phyloP scores from a whole-genome alignment of 2,888 invertebrate genomes.

The Chloroclystis v-ata region DNA sequence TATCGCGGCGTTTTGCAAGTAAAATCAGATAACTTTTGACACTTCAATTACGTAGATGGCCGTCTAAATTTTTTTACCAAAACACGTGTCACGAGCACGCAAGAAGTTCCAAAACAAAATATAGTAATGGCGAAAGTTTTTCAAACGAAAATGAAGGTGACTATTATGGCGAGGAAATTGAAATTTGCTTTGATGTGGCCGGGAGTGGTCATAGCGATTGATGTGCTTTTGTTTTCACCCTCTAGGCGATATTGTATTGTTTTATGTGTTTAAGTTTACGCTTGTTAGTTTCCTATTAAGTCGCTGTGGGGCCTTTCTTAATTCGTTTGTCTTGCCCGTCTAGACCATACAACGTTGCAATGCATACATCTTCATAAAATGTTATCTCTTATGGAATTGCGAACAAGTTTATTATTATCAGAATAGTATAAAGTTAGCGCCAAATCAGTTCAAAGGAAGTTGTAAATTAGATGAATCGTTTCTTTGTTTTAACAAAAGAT shows the following conservation, averaged over 20 bases:
- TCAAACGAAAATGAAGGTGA: slow-evolving; percentile 45
- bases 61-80: slow-evolving; percentile 61
- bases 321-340: slow-evolving; percentile 49
- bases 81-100: slow-evolving; percentile 68
- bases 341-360: slow-evolving; percentile 37
- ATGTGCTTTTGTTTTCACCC: slow-evolving; percentile 32
- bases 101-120: slow-evolving; percentile 65
- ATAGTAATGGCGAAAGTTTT: slow-evolving; percentile 55
- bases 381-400: slow-evolving; percentile 39
- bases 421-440: slow-evolving; percentile 44
- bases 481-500: slow-evolving; percentile 48
- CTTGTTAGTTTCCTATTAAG: slow-evolving; percentile 62
- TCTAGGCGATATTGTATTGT: slow-evolving; percentile 44
- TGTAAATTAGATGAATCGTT: slow-evolving; percentile 53
- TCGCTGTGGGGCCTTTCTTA: slow-evolving; percentile 53
- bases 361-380: slow-evolving; percentile 48
- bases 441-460: slow-evolving; percentile 57
- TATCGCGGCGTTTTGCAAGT: slow-evolving; percentile 75
- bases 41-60: slow-evolving; percentile 76
- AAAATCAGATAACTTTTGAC: slow-evolving; percentile 78
- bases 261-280: slow-evolving; percentile 61
- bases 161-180: slow-evolving; percentile 54
- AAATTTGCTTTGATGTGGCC: slow-evolving; percentile 59
- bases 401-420: slow-evolving; percentile 43
- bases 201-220: slow-evolving; percentile 39